Evolutionary conservation across 2,888 invertebrate genomes (phyloP), one percentile per base, ranked within the genome.

Genomic region (Blastobasis lacticolella): DNA sequence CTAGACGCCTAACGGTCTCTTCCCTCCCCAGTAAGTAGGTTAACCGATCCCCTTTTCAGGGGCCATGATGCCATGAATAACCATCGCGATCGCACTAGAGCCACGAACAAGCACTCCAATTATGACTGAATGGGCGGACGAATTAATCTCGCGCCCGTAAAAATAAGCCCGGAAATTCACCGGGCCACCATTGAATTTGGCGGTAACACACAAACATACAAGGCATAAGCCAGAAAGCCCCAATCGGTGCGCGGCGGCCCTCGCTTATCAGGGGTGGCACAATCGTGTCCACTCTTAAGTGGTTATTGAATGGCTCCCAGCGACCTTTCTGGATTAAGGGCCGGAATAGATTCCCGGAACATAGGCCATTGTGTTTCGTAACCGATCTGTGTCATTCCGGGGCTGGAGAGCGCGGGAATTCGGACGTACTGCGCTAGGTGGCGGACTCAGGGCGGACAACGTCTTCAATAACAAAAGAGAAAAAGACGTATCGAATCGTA

Each of bases 301-400:
- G 81, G 81, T 81, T 81, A 85, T 81, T 80, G 81, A 80, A 85
- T 79, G 67, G 73, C 71, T 69, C 68, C 71, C 71, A 71, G 64
- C 71, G 75, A 84, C 84, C 83, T 81, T 82, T 81, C 79, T 71
- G 81, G 81, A 84, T 83, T 83, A 83, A 69, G 67, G 64, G 69
- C 63, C 67, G 71, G 71, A 76, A 78, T 79, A 74, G 78, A 75
- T 75, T 72, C 73, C 64, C 65, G 68, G 67, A 74, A 71, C 66
- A 64, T 57, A 51, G 52, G 63, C 70, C 71, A 73, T 80, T 81
- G 75, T 75, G 72, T 77, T 73, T 72, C 72, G 75, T 71, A 76
- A 72, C 75, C 70, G 73, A 75, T 73, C 73, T 72, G 69, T 69
- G 66, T 72, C 72, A 71, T 74, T 71, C 63, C 59, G 59, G 56